Evolutionary conservation across 2,888 invertebrate genomes (phyloP), one percentile per base, ranked within the genome.

Genomic region (Eupithecia dodoneata): DNA sequence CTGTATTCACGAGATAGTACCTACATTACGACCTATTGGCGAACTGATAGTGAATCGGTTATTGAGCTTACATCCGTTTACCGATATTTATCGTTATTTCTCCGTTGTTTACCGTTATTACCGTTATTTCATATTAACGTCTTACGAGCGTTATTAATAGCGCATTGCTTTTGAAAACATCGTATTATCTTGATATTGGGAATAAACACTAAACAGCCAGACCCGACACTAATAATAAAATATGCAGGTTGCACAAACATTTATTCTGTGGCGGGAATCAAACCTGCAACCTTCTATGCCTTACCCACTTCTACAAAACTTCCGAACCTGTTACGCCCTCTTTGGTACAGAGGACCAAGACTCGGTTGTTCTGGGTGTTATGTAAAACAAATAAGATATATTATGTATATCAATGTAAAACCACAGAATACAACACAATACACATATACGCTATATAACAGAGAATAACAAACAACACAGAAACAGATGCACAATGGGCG

Each of bases 1-100:
- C 63, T 18, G 76, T 73, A 76, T 76, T 76, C 76, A 73, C 45
- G 18, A 47, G 63, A 44, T 65, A 18, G n/a, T 15, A n/a, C n/a
- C n/a, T n/a, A n/a, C 18, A 70, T 44, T 73, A 71, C 59, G 67
- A 9, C 45, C 66, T 67, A 45, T 75, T 71, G 72, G 72, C 59
- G 69, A 67, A 72, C 69, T 41, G 59, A 45, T 59, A 69, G 67
- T 30, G 75, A 52, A 72, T 72, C 71, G 42, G 67, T 45, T 47
- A 69, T 69, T 3, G 69, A 18, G 12, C 45, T n/a, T 69, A 45
- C n/a, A 18, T 18, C 18, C 10, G 47, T 18, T 67, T 9, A 15
- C 7, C 44, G 15, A 18, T 18, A 47, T 10, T 69, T 69, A 69
- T 42, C 44, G 67, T 15, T 67, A n/a, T n/a, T n/a, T 42, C 15